phyloP scores from a whole-genome alignment of 1,140 invertebrate genomes.

The Neodiprion lecontei region DNA sequence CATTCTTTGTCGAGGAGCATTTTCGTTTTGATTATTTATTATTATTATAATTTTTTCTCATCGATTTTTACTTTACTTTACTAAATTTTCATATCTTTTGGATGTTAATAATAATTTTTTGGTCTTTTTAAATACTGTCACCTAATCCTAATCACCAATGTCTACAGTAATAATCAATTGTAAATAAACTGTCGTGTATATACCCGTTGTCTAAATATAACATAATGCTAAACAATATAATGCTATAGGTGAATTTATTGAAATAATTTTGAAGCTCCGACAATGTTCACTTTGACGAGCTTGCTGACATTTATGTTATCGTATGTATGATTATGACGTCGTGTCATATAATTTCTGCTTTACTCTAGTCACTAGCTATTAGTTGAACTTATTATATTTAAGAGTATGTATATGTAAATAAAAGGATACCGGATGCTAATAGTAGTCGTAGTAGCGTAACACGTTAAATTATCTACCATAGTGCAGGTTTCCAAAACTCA shows the following conservation, averaged over 20 bases:
- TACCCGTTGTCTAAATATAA: neutral
- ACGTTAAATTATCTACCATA: no score
- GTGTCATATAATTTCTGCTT: neutral
- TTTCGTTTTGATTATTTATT: no score
- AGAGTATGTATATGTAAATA: neutral
- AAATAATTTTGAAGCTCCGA: no score
- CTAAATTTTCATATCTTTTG: neutral
- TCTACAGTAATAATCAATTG: neutral
- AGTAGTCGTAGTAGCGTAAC: no score
- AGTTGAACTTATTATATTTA: neutral
- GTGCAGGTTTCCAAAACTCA: no score
- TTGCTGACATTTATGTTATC: neutral
- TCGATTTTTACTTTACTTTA: neutral
- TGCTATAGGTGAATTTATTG: neutral
- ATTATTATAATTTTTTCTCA: no score
- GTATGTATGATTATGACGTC: neutral
- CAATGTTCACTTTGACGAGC: no score
- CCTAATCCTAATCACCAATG: neutral
- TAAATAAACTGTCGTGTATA: conserved; percentile 7
- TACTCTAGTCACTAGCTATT: conserved; percentile 4
- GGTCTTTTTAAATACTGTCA: neutral
- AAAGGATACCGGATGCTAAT: no score
- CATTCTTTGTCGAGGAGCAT: no score
- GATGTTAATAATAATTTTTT: neutral
- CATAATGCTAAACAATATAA: neutral